Percentiles rank a stretch among this genome's conserved stretches.
These are phyloP conservation scores for Oxytorus armatus DNA, from an alignment of 2,888 invertebrate species.

Conservation along the genomic window DNA sequence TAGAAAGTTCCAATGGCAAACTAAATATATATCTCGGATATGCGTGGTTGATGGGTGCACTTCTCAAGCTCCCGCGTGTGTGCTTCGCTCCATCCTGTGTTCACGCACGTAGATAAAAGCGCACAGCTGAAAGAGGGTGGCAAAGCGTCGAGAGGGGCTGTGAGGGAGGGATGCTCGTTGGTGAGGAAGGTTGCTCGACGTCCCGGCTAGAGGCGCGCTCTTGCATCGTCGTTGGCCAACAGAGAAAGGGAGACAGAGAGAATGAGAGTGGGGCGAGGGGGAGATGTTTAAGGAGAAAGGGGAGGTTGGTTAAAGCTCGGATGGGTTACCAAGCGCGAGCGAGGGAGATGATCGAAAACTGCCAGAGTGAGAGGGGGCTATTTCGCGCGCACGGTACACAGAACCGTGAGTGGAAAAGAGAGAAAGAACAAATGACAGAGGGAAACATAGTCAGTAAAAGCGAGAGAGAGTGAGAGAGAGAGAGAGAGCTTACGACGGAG, in stretches of 20 bases:
- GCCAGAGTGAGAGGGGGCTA: constrained; percentile 59
- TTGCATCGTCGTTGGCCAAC: constrained; percentile 50
- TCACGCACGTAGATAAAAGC: constrained; percentile 58
- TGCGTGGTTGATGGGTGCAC: constrained; percentile 40
- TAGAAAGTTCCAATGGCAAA: constrained; percentile 47
- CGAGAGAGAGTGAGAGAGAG: constrained; percentile 12
- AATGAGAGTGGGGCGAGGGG: constrained; percentile 30
- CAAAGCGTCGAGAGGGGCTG: constrained; percentile 59
- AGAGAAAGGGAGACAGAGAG: constrained; percentile 49
- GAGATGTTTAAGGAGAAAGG: constrained; percentile 10
- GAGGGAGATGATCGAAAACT: constrained; percentile 60
- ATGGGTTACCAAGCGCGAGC: constrained; percentile 64
- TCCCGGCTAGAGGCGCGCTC: constrained; percentile 68
- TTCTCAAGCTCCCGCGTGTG: constrained; percentile 44
- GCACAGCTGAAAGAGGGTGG: constrained; percentile 66
- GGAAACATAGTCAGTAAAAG: constrained; percentile 6
- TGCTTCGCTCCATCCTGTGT: constrained; percentile 62
- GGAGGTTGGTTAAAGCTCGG: constrained; percentile 16
- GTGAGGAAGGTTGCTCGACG: constrained; percentile 65
- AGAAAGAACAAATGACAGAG: constrained; percentile 6
- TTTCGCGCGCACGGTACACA: constrained; percentile 49
- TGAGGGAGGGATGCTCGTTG: constrained; percentile 55
- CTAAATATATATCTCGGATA: constrained; percentile 26
- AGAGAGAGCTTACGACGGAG: constrained; percentile 43
- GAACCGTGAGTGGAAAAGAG: constrained; percentile 32